Base-by-base conservation (phyloP, 2,888 invertebrate genomes). In the Leptopilina syphax region DNA sequence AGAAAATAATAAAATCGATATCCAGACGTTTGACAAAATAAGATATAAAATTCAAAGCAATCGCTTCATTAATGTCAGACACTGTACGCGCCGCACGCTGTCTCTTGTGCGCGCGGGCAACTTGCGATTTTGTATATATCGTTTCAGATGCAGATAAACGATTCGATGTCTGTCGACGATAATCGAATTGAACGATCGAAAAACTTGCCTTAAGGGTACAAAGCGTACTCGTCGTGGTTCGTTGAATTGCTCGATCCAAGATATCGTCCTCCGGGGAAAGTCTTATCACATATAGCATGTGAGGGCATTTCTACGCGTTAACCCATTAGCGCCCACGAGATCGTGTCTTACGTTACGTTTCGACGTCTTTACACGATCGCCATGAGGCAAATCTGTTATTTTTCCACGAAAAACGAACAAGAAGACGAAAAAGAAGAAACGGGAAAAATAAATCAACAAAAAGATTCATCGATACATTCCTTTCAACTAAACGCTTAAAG, bases 311-410 rank as follows among this genome's bases (percentile, higher is more conserved):
- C 27, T 70, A 70, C 70, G 80, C 65, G 68, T 70, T 77, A 77
- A 70, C 10, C 81, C 81, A 81, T 81, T 81, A 81, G 77, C 77
- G 73, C 81, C 79, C 79, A 81, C 81, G 73, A 70, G 66, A 65
- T 76, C 60, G 65, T 77, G 79, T 60, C 54, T 47, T 44, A 12
- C 50, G 70, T 54, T 70, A 50, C 50, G 70, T 65, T 80, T 77
- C 80, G 65, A 80, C 73, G 77, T 73, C 24, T 70, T 57, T 67
- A 67, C 78, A 66, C 77, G 60, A 77, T 77, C 67, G 76, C 57
- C 73, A 65, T 65, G 65, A 41, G 57, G 60, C 44, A 34, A 68
- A 67, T 57, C 24, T 65, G 5, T 27, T 60, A 34, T n/a, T n/a
- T 65, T 12, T 50, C 50, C 77, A 70, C 24, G 24, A 24, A 27